Percentiles rank a stretch among this genome's conserved stretches.
Evolutionary conservation across 2,797 vertebrate genomes (phyloP).

Genomic region (Momotus momota): DNA sequence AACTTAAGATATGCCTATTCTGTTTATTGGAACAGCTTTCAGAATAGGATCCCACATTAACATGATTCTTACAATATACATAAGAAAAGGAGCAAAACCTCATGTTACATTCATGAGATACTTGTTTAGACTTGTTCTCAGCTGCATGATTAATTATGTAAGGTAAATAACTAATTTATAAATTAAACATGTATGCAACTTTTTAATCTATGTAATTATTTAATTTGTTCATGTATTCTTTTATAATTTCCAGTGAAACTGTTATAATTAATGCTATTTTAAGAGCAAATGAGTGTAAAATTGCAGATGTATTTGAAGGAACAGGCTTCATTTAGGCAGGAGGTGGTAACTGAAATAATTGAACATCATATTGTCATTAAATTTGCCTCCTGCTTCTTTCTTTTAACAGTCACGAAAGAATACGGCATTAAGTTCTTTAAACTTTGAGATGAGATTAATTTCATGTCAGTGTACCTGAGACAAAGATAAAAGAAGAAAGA

Average conservation of each 20-base stretch:
- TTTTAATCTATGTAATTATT: slow-evolving; percentile 47
- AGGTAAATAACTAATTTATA: slow-evolving; percentile 37
- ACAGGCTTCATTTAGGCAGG: slow-evolving; percentile 72
- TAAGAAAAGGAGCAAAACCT: not conserved
- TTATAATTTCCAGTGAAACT: slow-evolving; percentile 49
- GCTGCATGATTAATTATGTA: slow-evolving; percentile 12
- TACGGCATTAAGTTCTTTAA: slow-evolving; percentile 70
- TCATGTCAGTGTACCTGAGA: not conserved
- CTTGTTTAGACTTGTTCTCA: not conserved
- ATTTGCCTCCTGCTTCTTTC: slow-evolving; percentile 66
- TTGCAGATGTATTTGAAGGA: slow-evolving; percentile 70
- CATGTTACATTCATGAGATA: not conserved
- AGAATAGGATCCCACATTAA: not conserved
- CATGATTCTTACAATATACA: not conserved
- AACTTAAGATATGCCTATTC: not conserved
- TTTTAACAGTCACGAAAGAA: slow-evolving; percentile 65
- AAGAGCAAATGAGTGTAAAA: slow-evolving; percentile 72
- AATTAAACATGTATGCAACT: slow-evolving; percentile 39
- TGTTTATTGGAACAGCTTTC: not conserved
- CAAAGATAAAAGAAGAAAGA: slow-evolving; percentile 36
- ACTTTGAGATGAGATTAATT: slow-evolving; percentile 61
- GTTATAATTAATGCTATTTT: slow-evolving; percentile 75
- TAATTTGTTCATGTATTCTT: slow-evolving; percentile 64
- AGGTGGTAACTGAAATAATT: slow-evolving; percentile 80
- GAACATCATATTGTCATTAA: slow-evolving; percentile 67